Evolutionary conservation across 2,888 invertebrate genomes (phyloP).

Genomic region (Agrochola macilenta): DNA sequence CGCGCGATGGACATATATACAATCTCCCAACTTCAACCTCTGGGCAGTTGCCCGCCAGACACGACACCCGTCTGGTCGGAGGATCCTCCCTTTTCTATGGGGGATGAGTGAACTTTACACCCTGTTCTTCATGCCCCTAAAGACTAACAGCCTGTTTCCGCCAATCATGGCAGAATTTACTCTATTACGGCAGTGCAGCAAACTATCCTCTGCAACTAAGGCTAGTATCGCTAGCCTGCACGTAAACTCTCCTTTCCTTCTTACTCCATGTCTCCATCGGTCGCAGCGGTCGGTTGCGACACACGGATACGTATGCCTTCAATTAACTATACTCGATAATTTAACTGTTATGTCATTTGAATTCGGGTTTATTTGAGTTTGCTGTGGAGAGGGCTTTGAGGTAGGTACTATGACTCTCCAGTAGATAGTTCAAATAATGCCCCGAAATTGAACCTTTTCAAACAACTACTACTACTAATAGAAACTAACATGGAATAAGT

Average conservation of each 20-base stretch:
- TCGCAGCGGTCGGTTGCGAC: constrained; percentile 57
- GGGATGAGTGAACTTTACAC: too few species aligned
- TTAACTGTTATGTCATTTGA: constrained; percentile 63
- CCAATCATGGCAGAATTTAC: not conserved
- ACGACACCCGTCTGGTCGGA: too few species aligned
- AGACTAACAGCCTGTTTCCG: not conserved
- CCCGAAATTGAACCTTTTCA: constrained; percentile 1
- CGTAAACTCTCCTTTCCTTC: constrained; percentile 29
- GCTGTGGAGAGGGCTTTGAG: constrained; percentile 13
- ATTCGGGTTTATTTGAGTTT: constrained; percentile 62
- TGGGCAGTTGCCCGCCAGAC: too few species aligned
- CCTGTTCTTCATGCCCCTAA: too few species aligned
- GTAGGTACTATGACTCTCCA: constrained; percentile 6
- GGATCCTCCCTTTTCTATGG: too few species aligned
- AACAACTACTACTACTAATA: not conserved
- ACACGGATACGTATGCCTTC: constrained; percentile 54
- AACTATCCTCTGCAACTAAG: not conserved
- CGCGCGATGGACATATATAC: too few species aligned
- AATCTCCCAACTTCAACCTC: too few species aligned
- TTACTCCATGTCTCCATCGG: constrained; percentile 9
- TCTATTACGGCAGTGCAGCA: not conserved
- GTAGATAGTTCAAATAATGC: constrained; percentile 7
- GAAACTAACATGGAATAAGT: not conserved
- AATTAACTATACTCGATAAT: constrained; percentile 71
- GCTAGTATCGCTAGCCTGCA: not conserved